Conservation (phyloP, 2,113 vertebrate genomes). For the Eretmochelys imbricata region DNA sequence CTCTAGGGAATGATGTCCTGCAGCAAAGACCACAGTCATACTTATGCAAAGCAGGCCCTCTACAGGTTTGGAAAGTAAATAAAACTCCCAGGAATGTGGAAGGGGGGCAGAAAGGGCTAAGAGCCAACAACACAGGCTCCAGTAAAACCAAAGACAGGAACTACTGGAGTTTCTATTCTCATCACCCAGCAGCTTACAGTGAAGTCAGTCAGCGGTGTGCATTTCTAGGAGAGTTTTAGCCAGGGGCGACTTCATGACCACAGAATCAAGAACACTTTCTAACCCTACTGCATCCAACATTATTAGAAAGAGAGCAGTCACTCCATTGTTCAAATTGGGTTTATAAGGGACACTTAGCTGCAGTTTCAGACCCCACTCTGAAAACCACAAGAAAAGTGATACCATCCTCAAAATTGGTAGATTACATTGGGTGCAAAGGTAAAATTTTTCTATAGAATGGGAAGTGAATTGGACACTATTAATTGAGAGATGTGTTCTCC, state of each 20-base stretch:
- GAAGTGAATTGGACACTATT: rapidly evolving
- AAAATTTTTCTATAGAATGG: not conserved
- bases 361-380: not conserved
- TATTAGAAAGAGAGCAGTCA: not conserved
- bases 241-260: not conserved
- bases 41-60: not conserved
- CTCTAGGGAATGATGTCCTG: rapidly evolving
- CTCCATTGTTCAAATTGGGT: not conserved
- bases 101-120: not conserved
- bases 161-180: not conserved
- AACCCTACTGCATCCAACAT: rapidly evolving
- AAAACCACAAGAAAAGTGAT: not conserved
- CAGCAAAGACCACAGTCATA: rapidly evolving
- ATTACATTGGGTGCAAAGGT: not conserved
- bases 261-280: not conserved
- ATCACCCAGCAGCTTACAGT: not conserved
- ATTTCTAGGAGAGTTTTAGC: rapidly evolving
- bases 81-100: not conserved
- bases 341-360: not conserved
- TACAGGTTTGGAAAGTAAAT: not conserved
- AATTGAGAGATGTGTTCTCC: not conserved
- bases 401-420: not conserved
- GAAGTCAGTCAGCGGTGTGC: not conserved
- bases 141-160: not conserved
- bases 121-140: not conserved